phyloP scores from a whole-genome alignment of 2,113 vertebrate genomes.

The Alligator sinensis region DNA sequence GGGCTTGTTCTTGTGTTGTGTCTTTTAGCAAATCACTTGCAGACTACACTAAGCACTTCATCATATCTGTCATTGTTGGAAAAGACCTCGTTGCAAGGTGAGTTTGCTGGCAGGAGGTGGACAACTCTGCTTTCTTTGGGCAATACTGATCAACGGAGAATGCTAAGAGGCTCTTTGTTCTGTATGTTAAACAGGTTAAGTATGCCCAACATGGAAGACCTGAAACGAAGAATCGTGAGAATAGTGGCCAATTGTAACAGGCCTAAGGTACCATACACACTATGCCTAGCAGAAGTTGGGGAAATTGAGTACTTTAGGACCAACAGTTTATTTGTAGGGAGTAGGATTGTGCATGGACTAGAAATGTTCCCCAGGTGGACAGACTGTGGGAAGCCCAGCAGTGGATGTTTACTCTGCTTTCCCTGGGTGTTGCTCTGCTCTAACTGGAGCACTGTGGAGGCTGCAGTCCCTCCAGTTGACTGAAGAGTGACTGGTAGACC shows the following conservation, averaged over 20 bases:
- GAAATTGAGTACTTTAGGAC: not conserved
- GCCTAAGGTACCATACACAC: constrained; percentile 86
- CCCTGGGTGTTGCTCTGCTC: not conserved
- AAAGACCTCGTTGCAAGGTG: constrained; percentile 96
- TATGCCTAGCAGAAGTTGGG: not conserved
- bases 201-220: constrained; percentile 94
- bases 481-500: not conserved
- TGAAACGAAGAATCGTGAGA: constrained; percentile 91
- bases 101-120: not conserved
- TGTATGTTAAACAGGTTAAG: constrained; percentile 84
- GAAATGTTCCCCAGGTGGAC: not conserved
- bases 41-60: constrained; percentile 91
- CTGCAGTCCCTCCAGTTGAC: not conserved
- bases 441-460: not conserved
- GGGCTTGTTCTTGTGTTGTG: not conserved
- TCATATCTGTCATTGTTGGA: constrained; percentile 91
- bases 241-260: constrained; percentile 94
- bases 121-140: not conserved
- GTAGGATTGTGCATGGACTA: not conserved
- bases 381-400: not conserved
- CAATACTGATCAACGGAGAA: not conserved
- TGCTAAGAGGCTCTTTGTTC: not conserved
- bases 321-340: not conserved
- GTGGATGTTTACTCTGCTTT: too few relatives aligned
- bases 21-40: constrained; percentile 90